phyloP scores from a whole-genome alignment of 2,888 invertebrate species.

The Branchipolynoe longqiensis region DNA sequence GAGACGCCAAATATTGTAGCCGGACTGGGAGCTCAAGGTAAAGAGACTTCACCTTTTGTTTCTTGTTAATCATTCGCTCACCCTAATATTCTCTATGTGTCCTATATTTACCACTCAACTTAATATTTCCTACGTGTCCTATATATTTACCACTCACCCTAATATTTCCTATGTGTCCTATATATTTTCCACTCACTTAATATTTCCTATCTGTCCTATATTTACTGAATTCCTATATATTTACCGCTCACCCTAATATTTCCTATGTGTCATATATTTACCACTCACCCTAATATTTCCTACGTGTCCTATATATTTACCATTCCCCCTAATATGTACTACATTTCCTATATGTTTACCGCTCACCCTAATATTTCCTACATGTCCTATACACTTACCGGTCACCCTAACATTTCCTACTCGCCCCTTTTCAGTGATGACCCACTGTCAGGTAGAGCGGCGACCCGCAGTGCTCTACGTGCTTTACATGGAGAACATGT shows the following conservation, averaged over 20 bases:
- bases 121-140: neutral
- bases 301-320: neutral
- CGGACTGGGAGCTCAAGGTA: conserved; percentile 78
- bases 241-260: neutral
- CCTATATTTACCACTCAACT: no score
- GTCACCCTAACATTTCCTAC: neutral
- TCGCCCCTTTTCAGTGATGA: conserved; percentile 77
- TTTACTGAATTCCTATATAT: neutral
- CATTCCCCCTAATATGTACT: neutral
- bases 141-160: neutral
- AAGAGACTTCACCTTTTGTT: conserved; percentile 57
- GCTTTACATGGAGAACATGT: conserved; percentile 75
- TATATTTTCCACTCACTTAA: no score
- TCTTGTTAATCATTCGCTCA: neutral
- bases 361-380: no score
- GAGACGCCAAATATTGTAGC: conserved; percentile 78
- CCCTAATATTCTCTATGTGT: no score
- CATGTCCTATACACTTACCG: neutral
- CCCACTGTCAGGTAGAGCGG: conserved; percentile 73
- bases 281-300: no score
- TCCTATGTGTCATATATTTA: neutral
- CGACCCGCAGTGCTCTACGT: conserved; percentile 74
- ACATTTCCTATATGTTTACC: neutral
- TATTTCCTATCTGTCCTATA: no score
- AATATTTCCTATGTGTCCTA: neutral